Conservation (phyloP, 2,113 vertebrate species). For the Echinops telfairi region DNA sequence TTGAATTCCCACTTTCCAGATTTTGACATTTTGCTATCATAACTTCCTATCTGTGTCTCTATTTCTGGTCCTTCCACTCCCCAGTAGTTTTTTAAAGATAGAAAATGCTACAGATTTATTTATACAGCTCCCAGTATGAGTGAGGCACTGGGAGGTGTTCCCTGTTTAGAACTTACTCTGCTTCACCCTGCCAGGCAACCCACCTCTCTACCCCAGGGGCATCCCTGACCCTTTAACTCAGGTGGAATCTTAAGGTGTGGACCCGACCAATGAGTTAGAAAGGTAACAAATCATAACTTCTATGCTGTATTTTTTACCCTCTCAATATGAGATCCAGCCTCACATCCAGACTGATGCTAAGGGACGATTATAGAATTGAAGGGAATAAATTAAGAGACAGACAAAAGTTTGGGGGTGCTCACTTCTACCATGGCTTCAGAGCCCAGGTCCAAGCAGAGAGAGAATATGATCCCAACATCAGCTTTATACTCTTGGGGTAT, state of each 20-base stretch:
- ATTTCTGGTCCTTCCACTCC: background rate
- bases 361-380: too few species aligned
- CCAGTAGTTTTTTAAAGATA: background rate
- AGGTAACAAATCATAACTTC: background rate
- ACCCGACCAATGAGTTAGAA: background rate
- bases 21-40: background rate
- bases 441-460: too few species aligned
- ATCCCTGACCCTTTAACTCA: background rate
- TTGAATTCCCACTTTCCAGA: background rate
- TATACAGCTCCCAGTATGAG: too few species aligned
- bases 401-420: too few species aligned
- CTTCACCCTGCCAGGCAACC: background rate
- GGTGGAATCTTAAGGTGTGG: background rate
- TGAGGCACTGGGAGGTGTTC: too few species aligned
- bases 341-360: too few species aligned
- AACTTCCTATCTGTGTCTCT: background rate
- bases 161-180: background rate
- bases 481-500: too few species aligned
- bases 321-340: too few species aligned
- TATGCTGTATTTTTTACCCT: background rate
- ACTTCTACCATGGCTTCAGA: too few species aligned
- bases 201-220: background rate
- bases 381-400: too few species aligned
- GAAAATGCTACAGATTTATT: rapidly evolving
- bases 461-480: too few species aligned